Base-by-base conservation (phyloP, 2,888 invertebrate genomes). In the Isotomurus palustris region DNA sequence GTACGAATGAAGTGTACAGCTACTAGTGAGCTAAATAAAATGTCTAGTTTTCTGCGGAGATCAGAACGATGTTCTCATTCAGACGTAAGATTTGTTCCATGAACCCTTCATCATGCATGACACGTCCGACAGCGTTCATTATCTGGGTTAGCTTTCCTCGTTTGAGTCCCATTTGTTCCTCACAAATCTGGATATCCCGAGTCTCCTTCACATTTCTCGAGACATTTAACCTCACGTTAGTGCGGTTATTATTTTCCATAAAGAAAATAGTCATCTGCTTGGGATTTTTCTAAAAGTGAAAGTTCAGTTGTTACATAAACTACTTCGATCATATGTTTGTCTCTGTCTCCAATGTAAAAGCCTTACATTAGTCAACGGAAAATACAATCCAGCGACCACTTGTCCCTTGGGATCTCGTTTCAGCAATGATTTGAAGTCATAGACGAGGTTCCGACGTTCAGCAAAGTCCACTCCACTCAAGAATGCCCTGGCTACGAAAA, bases 371-470 rank as follows among this genome's bases (percentile, higher is more conserved):
- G 84, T 80, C 51, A 91, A 80, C 41, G 88, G 86, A 75, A 92
- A 90, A 76, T 91, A 92, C 58, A 93, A 78, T 22, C 92, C 92
- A 48, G 92, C 90, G 32, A 83, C 80, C 5, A 91, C 81, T 69
- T 86, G 84, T 48, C 91, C 91, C 72, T 90, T 90, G 66, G 85
- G 85, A 75, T 91, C 87, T 52, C 92, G 83, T 4, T 88, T 83
- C 52, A 92, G 78, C 49, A 91, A 80, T 5, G 75, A 74, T 55
- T 83, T 75, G 74, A 87, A 84, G 73, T 88, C 87, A 79, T 91
- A 92, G 22, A 88, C 86, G 72, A 92, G 77, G 75, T 92, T 92
- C 71, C 93, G 83, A 72, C 92, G 84, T 74, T 93, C 92, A 0
- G 92, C 90, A 27, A 92, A 88, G 74, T 85, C 86, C 52, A 92